phyloP scores from a whole-genome alignment of 2,888 invertebrate species.

The Cyclophora albipunctata region DNA sequence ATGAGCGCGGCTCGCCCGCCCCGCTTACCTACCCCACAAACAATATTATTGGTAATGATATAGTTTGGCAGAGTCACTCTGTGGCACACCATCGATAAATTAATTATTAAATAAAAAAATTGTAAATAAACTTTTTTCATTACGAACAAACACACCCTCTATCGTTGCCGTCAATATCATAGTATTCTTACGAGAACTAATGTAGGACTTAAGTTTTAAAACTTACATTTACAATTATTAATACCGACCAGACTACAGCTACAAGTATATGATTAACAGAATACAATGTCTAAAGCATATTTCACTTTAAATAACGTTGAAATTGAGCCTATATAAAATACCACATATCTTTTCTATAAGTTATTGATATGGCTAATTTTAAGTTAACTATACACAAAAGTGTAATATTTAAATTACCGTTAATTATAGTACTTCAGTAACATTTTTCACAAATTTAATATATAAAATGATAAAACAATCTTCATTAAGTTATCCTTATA shows the following conservation, averaged over 20 bases:
- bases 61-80: conserved; percentile 76
- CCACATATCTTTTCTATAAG: conserved; percentile 76
- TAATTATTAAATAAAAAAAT: conserved; percentile 71
- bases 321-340: conserved; percentile 77
- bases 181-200: conserved; percentile 65
- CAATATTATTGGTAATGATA: conserved; percentile 61
- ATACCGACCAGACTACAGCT: conserved; percentile 70
- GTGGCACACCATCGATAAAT: conserved; percentile 76
- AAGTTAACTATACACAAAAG: conserved; percentile 76
- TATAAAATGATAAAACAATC: conserved; percentile 78
- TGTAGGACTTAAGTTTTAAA: conserved; percentile 56
- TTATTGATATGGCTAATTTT: conserved; percentile 77
- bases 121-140: conserved; percentile 71
- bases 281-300: conserved; percentile 72
- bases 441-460: conserved; percentile 75
- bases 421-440: conserved; percentile 74
- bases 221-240: conserved; percentile 65
- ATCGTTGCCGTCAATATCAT: conserved; percentile 72
- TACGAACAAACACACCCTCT: conserved; percentile 71
- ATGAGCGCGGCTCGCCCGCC: conserved; percentile 51
- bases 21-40: conserved; percentile 18
- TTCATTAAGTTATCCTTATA: conserved; percentile 76
- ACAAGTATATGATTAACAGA: conserved; percentile 75
- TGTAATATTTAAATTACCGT: conserved; percentile 74
- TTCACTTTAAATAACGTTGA: conserved; percentile 76